phyloP scores from a whole-genome alignment of 2,797 vertebrate species.

The Taeniopygia guttata region DNA sequence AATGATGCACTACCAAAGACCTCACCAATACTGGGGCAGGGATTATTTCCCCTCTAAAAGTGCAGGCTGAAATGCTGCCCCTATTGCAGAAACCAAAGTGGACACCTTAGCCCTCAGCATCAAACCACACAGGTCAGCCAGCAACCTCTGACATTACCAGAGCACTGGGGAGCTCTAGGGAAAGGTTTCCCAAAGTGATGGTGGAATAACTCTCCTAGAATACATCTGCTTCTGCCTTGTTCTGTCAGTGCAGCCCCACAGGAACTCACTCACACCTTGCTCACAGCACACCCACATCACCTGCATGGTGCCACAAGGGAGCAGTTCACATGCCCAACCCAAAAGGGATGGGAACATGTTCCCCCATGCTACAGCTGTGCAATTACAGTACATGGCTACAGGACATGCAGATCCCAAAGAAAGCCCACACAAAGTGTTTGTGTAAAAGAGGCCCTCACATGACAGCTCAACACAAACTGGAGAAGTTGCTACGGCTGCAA shows the following conservation, averaged over 20 bases:
- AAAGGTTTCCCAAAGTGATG: neutral
- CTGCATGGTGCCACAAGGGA: neutral
- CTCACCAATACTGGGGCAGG: neutral
- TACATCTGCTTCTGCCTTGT: neutral
- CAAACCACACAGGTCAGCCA: neutral
- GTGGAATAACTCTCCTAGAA: neutral
- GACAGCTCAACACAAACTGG: neutral
- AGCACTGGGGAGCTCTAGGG: neutral
- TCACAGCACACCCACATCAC: neutral
- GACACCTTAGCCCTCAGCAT: neutral
- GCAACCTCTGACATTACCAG: neutral
- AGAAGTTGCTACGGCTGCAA: accelerated
- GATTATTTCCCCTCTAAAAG: neutral
- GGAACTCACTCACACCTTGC: neutral
- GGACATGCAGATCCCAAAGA: neutral
- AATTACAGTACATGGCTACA: neutral
- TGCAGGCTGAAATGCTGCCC: neutral
- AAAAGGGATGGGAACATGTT: neutral
- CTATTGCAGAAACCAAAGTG: neutral
- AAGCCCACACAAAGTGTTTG: neutral
- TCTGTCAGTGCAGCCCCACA: neutral
- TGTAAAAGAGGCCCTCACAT: neutral
- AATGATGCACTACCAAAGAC: neutral
- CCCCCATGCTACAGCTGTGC: neutral
- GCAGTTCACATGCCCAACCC: neutral